These are phyloP conservation scores for Drosophila nebulosa DNA, from an alignment of 1,140 invertebrate genomes.

Conservation along the genomic window DNA sequence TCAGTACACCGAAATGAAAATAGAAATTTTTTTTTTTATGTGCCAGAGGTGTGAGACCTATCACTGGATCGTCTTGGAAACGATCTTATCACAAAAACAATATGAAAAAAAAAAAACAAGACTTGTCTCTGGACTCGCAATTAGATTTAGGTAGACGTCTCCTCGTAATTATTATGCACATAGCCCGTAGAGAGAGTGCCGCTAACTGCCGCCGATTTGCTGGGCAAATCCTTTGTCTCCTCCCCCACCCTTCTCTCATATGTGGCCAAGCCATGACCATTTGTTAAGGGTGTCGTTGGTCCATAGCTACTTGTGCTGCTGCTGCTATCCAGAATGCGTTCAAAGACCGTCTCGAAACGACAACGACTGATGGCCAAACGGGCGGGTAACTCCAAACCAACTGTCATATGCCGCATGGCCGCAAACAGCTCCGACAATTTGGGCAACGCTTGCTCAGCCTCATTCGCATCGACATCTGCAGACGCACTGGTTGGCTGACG, in stretches of 20 bases:
- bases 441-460: no score
- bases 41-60: constrained; percentile 18
- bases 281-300: neutral
- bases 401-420: constrained; percentile 33
- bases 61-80: constrained; percentile 46
- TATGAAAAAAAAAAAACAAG: constrained; percentile 19
- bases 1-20: constrained; percentile 39
- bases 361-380: constrained; percentile 66
- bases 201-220: constrained; percentile 51
- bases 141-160: constrained; percentile 47
- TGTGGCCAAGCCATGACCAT: constrained; percentile 3
- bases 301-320: constrained; percentile 10
- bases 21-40: constrained; percentile 7
- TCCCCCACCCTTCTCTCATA: neutral
- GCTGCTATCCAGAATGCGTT: constrained; percentile 65
- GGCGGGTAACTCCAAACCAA: constrained; percentile 28
- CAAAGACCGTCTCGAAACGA: constrained; percentile 71
- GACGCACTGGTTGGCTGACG: neutral
- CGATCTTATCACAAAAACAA: constrained; percentile 58
- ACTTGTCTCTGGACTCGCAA: neutral
- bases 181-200: constrained; percentile 62
- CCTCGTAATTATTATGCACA: constrained; percentile 68
- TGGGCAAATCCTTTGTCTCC: constrained; percentile 22
- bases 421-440: constrained; percentile 53
- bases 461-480: no score